Conservation (phyloP, 1,140 invertebrate genomes). For the Drosophila aff. region DNA sequence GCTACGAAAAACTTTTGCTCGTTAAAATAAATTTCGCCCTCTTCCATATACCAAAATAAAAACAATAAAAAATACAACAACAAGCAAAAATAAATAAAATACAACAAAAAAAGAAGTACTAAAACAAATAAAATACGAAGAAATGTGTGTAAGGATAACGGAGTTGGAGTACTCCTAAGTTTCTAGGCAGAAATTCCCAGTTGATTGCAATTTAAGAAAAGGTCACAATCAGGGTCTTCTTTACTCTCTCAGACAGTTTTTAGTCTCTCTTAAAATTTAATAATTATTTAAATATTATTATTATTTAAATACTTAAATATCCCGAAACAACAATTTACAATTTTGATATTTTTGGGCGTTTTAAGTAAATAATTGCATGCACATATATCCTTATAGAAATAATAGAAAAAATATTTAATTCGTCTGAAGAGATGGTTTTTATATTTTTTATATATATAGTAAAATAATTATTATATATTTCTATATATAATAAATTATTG, state of each 20-base stretch:
- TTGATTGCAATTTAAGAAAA: slow-evolving; percentile 1
- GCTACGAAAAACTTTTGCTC: slow-evolving; percentile 65
- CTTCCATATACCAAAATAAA: slow-evolving; percentile 31
- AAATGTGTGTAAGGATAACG: background rate
- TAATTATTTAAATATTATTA: no score
- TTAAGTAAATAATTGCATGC: background rate
- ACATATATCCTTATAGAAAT: no score
- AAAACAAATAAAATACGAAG: slow-evolving; percentile 1
- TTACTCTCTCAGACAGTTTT: background rate
- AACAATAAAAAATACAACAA: slow-evolving; percentile 18
- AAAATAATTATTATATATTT: no score
- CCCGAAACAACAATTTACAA: no score
- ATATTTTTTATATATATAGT: no score
- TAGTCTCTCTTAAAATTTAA: background rate
- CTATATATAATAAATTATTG: no score
- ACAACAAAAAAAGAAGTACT: background rate
- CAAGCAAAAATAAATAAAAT: slow-evolving; percentile 3
- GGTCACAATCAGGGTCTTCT: background rate
- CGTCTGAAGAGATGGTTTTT: no score
- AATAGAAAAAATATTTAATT: no score
- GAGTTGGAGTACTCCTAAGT: background rate
- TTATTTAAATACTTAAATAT: background rate
- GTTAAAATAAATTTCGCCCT: slow-evolving; percentile 76
- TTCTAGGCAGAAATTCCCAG: background rate
- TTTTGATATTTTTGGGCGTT: background rate